Evolutionary conservation across 2,797 vertebrate species (phyloP).

Genomic region (Dryobates pubescens): DNA sequence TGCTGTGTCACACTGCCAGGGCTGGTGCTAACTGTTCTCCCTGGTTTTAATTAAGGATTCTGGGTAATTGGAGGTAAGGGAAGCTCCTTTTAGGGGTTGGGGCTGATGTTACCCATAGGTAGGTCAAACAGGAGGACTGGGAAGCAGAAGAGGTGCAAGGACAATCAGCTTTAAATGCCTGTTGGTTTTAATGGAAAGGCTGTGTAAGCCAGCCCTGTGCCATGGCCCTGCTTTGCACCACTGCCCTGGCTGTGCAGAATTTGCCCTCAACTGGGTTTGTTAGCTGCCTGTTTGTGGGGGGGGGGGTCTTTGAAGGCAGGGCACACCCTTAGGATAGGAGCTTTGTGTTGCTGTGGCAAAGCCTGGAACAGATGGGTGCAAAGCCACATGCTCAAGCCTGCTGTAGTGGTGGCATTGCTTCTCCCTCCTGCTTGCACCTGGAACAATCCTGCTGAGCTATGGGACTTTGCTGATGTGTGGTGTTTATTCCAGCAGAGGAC

Average conservation of each 20-base stretch:
- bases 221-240: background rate
- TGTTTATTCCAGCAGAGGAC: background rate
- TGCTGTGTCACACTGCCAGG: background rate
- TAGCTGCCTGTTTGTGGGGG: background rate
- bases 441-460: background rate
- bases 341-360: background rate
- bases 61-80: too few species aligned
- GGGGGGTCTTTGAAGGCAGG: background rate
- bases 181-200: background rate
- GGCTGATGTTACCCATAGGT: background rate
- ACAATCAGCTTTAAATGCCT: background rate
- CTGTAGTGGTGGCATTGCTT: background rate
- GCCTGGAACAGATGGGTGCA: background rate
- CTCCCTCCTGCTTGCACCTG: background rate
- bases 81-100: background rate
- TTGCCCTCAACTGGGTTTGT: background rate
- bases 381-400: background rate
- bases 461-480: background rate
- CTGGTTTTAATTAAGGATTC: fast-evolving
- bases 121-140: background rate
- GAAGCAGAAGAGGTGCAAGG: background rate
- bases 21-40: background rate
- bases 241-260: background rate
- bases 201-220: background rate
- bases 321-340: background rate